A percentile compares a stretch with the other conserved stretches of the same genome.
Evolutionary conservation across 1,140 invertebrate genomes (phyloP).

Genomic region (Papilio helenus): DNA sequence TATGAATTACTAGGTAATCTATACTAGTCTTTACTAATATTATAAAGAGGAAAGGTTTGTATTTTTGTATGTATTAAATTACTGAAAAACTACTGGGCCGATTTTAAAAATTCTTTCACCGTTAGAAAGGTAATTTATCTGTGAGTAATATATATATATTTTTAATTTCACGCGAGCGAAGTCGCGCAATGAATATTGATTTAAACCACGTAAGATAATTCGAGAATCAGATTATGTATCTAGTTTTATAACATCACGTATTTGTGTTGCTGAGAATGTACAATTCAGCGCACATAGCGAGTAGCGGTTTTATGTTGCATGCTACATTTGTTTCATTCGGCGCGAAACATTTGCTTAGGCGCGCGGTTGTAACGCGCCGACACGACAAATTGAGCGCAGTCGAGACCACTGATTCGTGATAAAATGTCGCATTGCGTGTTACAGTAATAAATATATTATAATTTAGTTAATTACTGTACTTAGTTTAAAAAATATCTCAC

Average conservation of each 20-base stretch:
- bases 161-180: too few species aligned
- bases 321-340: conserved; percentile 32
- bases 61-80: too few species aligned
- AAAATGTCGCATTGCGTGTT: conserved; percentile 9
- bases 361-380: not conserved
- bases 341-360: conserved; percentile 32
- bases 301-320: conserved; percentile 4
- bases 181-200: too few species aligned
- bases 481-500: not conserved
- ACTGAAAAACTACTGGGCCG: too few species aligned
- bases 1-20: too few species aligned
- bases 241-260: not conserved
- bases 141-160: too few species aligned
- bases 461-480: not conserved
- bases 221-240: not conserved
- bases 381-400: conserved; percentile 8
- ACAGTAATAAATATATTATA: not conserved
- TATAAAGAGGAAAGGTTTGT: too few species aligned
- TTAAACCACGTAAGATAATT: not conserved
- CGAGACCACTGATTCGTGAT: conserved; percentile 7
- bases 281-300: conserved; percentile 19
- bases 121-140: too few species aligned
- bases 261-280: not conserved
- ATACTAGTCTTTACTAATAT: too few species aligned
- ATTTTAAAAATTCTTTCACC: too few species aligned